A percentile compares a stretch with the other conserved stretches of the same genome.
phyloP scores from a whole-genome alignment of 2,888 invertebrate genomes.

The Drosophila yooni region DNA sequence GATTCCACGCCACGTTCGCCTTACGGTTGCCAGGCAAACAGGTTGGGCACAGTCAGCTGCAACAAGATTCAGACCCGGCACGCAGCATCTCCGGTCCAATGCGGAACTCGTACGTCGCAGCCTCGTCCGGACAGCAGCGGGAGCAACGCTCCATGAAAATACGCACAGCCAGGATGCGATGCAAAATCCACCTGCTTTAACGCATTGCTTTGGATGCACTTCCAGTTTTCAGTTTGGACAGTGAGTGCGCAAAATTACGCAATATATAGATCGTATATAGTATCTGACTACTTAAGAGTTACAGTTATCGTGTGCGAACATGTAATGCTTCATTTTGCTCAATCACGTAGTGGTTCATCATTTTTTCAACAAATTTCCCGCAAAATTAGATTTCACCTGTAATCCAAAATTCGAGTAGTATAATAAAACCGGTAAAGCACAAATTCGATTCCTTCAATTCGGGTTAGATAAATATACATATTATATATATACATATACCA shows the following conservation, averaged over 20 bases:
- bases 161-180: not conserved
- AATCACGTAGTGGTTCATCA: constrained; percentile 46
- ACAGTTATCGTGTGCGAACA: constrained; percentile 15
- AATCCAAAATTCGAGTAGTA: not conserved
- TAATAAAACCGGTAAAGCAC: constrained; percentile 47
- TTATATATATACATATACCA: too few relatives aligned
- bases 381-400: not conserved
- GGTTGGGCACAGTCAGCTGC: too few relatives aligned
- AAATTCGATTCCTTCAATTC: not conserved
- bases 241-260: constrained; percentile 52
- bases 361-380: constrained; percentile 31
- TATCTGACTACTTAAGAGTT: not conserved
- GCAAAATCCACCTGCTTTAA: not conserved
- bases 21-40: not conserved
- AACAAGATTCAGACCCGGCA: constrained; percentile 50
- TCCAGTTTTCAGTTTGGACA: constrained; percentile 24
- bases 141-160: constrained; percentile 57
- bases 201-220: too few relatives aligned
- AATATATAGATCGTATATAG: constrained; percentile 39
- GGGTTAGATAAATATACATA: not conserved
- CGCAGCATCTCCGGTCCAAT: constrained; percentile 20
- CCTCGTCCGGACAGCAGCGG: constrained; percentile 66
- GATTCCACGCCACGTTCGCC: not conserved
- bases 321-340: constrained; percentile 53
- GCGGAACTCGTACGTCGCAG: constrained; percentile 40